Conservation (phyloP, 1,140 invertebrate species). For the Pseudomyrmex flavicornis region DNA sequence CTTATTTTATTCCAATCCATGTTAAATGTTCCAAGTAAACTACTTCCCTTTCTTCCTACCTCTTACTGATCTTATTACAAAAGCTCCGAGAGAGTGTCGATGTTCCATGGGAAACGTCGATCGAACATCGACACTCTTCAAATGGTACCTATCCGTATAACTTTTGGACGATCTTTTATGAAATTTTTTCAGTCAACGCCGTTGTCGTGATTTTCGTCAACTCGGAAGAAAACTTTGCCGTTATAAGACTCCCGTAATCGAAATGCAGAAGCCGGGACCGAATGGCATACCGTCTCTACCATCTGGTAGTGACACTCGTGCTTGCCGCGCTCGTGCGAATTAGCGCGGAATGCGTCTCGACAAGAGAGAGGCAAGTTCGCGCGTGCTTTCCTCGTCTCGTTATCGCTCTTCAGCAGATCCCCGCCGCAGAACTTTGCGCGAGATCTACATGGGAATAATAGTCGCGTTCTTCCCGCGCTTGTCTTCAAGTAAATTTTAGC, state of each 20-base stretch:
- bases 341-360: slow-evolving; percentile 66
- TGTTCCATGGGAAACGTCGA: neutral
- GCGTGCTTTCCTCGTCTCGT: slow-evolving; percentile 67
- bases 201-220: slow-evolving; percentile 55
- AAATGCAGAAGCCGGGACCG: slow-evolving; percentile 63
- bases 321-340: slow-evolving; percentile 66
- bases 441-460: slow-evolving; percentile 34
- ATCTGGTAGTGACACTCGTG: slow-evolving; percentile 65
- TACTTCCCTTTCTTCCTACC: neutral
- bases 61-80: neutral
- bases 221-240: slow-evolving; percentile 54
- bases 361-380: slow-evolving; percentile 65
- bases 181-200: slow-evolving; percentile 25
- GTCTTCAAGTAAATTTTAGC: slow-evolving; percentile 44
- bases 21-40: neutral
- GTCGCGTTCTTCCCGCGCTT: slow-evolving; percentile 9
- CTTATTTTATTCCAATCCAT: slow-evolving; percentile 16
- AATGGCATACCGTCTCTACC: slow-evolving; percentile 59
- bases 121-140: too few species aligned
- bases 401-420: slow-evolving; percentile 70
- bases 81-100: neutral
- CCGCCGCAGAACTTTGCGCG: slow-evolving; percentile 49
- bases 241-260: slow-evolving; percentile 63
- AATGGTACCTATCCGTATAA: neutral
- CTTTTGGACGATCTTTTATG: neutral